phyloP scores from a whole-genome alignment of 2,888 invertebrate genomes.

The Trichopria drosophilae region DNA sequence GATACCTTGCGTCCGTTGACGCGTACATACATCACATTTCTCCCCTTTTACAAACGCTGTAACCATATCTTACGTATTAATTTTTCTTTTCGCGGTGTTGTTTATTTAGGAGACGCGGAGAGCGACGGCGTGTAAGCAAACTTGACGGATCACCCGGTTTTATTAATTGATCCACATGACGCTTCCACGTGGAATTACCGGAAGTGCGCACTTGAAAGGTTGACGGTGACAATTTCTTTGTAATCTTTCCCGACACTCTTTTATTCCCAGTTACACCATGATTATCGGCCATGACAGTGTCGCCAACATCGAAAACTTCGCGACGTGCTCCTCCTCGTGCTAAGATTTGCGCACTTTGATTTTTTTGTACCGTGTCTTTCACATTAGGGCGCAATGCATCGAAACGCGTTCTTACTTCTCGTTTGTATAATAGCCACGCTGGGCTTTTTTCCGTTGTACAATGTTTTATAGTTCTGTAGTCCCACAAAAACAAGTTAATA shows the following conservation, averaged over 20 bases:
- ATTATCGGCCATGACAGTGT: neutral
- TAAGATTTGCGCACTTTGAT: slow-evolving; percentile 7
- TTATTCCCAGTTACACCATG: neutral
- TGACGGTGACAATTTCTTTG: neutral
- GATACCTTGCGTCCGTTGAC: too few species aligned
- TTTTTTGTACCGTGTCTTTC: neutral
- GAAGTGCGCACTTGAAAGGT: neutral
- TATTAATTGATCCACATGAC: neutral
- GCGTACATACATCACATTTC: too few species aligned
- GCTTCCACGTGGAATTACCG: neutral
- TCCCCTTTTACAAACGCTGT: too few species aligned
- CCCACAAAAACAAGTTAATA: slow-evolving; percentile 21
- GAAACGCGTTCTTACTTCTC: slow-evolving; percentile 21
- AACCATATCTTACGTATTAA: too few species aligned
- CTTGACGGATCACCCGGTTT: too few species aligned
- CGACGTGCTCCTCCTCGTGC: neutral
- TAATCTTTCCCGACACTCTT: neutral
- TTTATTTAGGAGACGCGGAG: too few species aligned
- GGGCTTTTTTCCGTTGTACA: slow-evolving; percentile 28
- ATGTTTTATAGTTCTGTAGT: slow-evolving; percentile 27
- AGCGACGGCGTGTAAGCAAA: too few species aligned
- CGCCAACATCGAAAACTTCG: neutral
- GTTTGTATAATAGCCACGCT: slow-evolving; percentile 23
- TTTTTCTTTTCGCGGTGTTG: too few species aligned
- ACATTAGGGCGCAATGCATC: slow-evolving; percentile 19